These are phyloP conservation scores for Adelphocoris suturalis DNA, from an alignment of 2,888 invertebrate species.

Conservation along the genomic window DNA sequence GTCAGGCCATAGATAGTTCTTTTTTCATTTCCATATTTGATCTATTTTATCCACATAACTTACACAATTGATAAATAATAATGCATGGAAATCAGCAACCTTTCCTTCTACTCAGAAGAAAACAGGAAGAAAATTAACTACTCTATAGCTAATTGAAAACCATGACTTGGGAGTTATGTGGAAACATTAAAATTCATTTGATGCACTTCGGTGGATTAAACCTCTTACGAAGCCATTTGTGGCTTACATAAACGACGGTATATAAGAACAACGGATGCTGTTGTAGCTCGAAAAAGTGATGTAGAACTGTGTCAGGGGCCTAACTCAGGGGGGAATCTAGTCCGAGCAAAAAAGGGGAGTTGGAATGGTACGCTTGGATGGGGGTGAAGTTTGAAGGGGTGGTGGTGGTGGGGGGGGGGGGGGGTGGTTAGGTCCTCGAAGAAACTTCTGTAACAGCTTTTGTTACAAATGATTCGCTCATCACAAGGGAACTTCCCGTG, in stretches of 20 bases:
- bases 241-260: background rate
- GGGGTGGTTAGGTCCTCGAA: background rate
- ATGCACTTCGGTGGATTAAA: background rate
- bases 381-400: too few species aligned
- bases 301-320: background rate
- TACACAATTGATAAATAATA: too few species aligned
- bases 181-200: background rate
- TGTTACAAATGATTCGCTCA: slow-evolving; percentile 32
- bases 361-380: too few species aligned
- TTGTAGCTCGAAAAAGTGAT: background rate
- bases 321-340: background rate
- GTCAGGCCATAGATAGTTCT: too few species aligned
- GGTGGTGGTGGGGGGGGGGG: too few species aligned
- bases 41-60: too few species aligned
- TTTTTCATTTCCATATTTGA: too few species aligned
- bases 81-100: too few species aligned
- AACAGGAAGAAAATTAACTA: too few species aligned
- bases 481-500: background rate
- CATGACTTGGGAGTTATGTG: background rate
- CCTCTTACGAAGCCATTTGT: background rate
- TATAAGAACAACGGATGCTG: background rate
- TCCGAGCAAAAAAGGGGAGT: slow-evolving; percentile 5
- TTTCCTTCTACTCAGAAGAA: too few species aligned
- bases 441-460: slow-evolving; percentile 17
- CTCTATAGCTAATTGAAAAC: background rate